Evolutionary conservation across 2,888 invertebrate genomes (phyloP), one percentile per base, ranked within the genome.

Genomic region (Thymelicus sylvestris): DNA sequence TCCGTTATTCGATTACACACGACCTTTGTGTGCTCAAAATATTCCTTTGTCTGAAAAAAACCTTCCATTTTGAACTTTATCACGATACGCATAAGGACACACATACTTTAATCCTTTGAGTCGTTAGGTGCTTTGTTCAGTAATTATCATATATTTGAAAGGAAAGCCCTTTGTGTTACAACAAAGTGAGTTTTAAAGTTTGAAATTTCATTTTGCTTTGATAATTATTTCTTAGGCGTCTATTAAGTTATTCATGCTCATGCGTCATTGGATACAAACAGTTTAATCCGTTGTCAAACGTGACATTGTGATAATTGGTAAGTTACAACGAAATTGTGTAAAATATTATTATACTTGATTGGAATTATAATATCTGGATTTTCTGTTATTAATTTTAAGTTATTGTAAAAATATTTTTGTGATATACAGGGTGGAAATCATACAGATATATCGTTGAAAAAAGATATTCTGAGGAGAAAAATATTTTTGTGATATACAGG

Each of bases 121-220:
- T 73, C 72, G 72, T 75, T 73, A 76, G 60, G 60, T 59, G 69
- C 71, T 73, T 67, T 74, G 72, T 74, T 73, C 73, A 19, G 67
- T 82, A 84, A 86, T 86, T 85, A 85, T 77, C 80, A 81, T 81
- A 82, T 75, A 80, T 84, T 76, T 72, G 74, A 67, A 67, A 73
- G 74, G 74, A 67, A 67, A 73, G 74, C 79, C 75, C 80, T 84
- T 84, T 84, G 81, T 81, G 77, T 75, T 75, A 67, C 78, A 80
- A 78, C 73, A 81, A 79, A 79, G 76, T 74, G 76, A 81, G 77
- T 79, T 82, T 77, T 74, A 75, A 77, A 78, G 73, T 79, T 77
- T 68, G 69, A 77, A 79, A 79, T 81, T 79, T 73, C 76, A 67
- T 69, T 69, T 64, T 48, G 64, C 69, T 69, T 57, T 64, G 64